Base-by-base conservation (phyloP, 2,113 vertebrate genomes). In the Phrynosoma platyrhinos region DNA sequence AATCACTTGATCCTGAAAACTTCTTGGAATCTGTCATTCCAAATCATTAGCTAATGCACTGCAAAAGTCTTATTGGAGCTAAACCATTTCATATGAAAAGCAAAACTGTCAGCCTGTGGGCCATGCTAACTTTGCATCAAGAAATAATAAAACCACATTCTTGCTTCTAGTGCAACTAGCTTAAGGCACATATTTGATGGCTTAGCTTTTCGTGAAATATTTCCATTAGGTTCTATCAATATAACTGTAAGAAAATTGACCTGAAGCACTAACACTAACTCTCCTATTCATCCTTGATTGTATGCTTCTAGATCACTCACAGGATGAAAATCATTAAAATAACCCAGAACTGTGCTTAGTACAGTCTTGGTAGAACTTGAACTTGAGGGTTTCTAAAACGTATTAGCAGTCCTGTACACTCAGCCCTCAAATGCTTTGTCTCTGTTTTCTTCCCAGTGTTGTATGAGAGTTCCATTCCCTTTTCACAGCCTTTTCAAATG, bases 11-110 rank as follows among this genome's bases (percentile, higher is more conserved):
- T 95, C 96, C 91, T 91, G 86, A 83, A 90, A 95, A 96, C 84
- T 91, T 95, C 94, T 96, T 96, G 91, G 93, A 95, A 95, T 88
- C 95, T 93, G 85, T 92, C 92, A 86, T 69, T 55, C 93, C 96
- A 92, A 47, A 47, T 47, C 96, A 96, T 96, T 96, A 97, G 96
- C 95, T 96, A 97, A 96, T 97, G 95, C 92, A 92, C 68, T 94
- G 72, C 12, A 23, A 92, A 94, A 87, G 30, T 89, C 94, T 94
- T 95, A 87, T 86, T 92, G 91, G 90, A 94, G 91, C 77, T 91
- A 89, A 89, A 86, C 92, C 52, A 87, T 78, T 94, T 93, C 84
- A 91, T 87, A 64, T 62, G 82, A 86, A 94, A 96, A 94, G 89
- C 86, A 92, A 96, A 95, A 91, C 91, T 94, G 94, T 96, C 92